These are phyloP conservation scores for Hermaeophaga mercurialis DNA, from an alignment of 2,888 invertebrate genomes.

Conservation along the genomic window DNA sequence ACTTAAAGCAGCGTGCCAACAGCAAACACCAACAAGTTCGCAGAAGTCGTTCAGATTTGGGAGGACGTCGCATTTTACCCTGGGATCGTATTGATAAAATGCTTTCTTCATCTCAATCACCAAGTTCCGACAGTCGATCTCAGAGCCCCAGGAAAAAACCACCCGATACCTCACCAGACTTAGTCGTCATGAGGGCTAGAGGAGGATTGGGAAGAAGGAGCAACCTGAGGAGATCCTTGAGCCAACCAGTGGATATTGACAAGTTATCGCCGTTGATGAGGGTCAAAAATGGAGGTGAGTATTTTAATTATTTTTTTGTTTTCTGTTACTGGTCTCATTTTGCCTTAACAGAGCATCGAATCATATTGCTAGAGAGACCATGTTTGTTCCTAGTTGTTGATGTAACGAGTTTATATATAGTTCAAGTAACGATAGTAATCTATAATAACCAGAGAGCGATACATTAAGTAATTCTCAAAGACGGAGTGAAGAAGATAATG, in stretches of 20 bases:
- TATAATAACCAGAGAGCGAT: too few species aligned
- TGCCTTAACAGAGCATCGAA: too few species aligned
- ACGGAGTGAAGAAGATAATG: too few species aligned
- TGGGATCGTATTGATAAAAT: slow-evolving; percentile 62
- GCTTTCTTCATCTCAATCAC: slow-evolving; percentile 57
- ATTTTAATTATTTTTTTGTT: too few species aligned
- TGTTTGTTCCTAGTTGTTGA: too few species aligned
- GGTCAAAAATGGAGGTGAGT: slow-evolving; percentile 60
- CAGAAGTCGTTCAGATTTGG: slow-evolving; percentile 64
- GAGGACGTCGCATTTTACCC: slow-evolving; percentile 62
- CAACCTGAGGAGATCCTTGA: slow-evolving; percentile 64
- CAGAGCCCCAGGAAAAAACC: slow-evolving; percentile 60
- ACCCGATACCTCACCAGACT: slow-evolving; percentile 48
- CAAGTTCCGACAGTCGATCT: slow-evolving; percentile 57
- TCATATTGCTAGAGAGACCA: too few species aligned
- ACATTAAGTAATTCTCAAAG: too few species aligned
- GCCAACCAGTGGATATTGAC: slow-evolving; percentile 70
- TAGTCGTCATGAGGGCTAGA: slow-evolving; percentile 53
- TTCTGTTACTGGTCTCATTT: too few species aligned
- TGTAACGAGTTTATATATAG: too few species aligned
- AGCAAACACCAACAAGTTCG: slow-evolving; percentile 59
- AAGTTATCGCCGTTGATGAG: slow-evolving; percentile 64
- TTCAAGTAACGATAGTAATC: too few species aligned
- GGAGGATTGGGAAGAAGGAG: slow-evolving; percentile 44
- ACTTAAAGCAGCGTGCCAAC: slow-evolving; percentile 59